Evolutionary conservation across 2,113 vertebrate genomes (phyloP).

Genomic region (Centropus unirufus): DNA sequence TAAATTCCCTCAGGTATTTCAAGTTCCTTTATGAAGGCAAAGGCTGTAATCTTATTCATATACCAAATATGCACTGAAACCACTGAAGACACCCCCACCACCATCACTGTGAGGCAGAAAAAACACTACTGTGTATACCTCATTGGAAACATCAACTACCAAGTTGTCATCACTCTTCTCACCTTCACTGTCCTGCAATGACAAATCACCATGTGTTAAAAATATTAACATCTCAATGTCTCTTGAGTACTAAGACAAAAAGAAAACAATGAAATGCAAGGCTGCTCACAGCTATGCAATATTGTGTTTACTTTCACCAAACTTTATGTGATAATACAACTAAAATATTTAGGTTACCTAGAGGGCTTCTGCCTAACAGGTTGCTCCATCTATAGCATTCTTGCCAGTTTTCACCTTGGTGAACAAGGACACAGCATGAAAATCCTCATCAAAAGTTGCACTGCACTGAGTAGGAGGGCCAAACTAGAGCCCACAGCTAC

Average conservation of each 20-base stretch:
- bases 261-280: background rate
- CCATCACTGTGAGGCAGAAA: background rate
- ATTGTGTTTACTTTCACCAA: background rate
- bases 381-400: background rate
- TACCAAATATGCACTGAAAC: background rate
- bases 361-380: background rate
- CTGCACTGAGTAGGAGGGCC: background rate
- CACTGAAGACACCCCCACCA: background rate
- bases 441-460: background rate
- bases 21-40: background rate
- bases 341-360: background rate
- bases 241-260: background rate
- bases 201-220: constrained; percentile 25
- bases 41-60: background rate
- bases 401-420: background rate
- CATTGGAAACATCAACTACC: constrained; percentile 88
- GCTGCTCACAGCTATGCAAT: background rate
- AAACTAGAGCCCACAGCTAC: background rate
- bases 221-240: background rate
- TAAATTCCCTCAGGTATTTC: background rate
- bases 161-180: constrained; percentile 89
- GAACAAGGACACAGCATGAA: background rate
- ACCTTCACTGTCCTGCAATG: constrained; percentile 83
- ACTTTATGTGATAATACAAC: background rate
- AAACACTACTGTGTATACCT: constrained; percentile 69